These are phyloP conservation scores for Aphidius ervi DNA, from an alignment of 1,140 invertebrate species.

Conservation along the genomic window DNA sequence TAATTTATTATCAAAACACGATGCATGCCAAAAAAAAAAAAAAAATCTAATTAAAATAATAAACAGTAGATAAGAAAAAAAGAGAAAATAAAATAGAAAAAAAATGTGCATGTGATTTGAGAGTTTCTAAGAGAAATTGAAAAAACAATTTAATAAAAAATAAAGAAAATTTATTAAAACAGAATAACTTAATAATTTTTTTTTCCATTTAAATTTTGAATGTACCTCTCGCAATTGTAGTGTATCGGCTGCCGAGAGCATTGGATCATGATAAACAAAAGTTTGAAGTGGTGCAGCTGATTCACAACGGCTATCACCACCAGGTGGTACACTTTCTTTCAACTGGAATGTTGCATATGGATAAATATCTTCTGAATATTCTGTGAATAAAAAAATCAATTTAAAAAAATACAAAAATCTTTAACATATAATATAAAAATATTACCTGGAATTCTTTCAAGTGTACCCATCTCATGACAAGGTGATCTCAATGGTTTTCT, in stretches of 20 bases:
- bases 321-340: constrained; percentile 70
- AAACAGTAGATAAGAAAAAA: no score
- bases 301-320: constrained; percentile 83
- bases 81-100: no score
- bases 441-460: constrained; percentile 55
- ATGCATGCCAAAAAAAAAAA: no score
- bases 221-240: constrained; percentile 57
- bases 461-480: constrained; percentile 49
- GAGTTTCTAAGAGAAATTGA: no score
- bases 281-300: constrained; percentile 83
- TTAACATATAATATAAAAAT: neutral
- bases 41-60: no score
- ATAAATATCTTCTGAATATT: constrained; percentile 81
- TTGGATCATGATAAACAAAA: constrained; percentile 82
- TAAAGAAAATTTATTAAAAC: neutral
- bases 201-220: neutral
- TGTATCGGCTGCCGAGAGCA: constrained; percentile 54
- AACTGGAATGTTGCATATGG: constrained; percentile 81
- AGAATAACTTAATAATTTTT: constrained; percentile 2
- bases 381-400: constrained; percentile 46
- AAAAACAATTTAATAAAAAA: neutral
- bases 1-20: neutral
- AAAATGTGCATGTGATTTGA: no score
- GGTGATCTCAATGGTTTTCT: constrained; percentile 54
- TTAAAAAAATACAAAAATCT: neutral